These are phyloP conservation scores for Seira ritae DNA, from an alignment of 2,888 invertebrate species.

Conservation along the genomic window DNA sequence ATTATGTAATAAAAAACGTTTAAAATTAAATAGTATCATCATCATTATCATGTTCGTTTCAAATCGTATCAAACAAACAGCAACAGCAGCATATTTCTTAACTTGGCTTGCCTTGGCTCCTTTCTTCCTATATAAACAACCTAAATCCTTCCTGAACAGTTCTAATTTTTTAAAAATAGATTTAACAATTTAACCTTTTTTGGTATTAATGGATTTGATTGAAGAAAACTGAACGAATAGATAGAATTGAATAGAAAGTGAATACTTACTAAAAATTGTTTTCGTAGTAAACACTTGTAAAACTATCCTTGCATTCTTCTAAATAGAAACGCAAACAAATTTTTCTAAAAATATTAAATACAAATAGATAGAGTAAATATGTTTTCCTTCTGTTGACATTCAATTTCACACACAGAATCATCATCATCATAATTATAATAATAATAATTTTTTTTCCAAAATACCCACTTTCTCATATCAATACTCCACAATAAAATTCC, in stretches of 20 bases:
- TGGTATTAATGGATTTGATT: neutral
- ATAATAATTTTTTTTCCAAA: too few relatives aligned
- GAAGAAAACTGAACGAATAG: neutral
- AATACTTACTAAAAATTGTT: neutral
- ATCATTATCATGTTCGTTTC: neutral
- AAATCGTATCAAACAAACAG: too few relatives aligned
- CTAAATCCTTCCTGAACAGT: too few relatives aligned
- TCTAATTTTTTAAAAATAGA: too few relatives aligned
- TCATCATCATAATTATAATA: too few relatives aligned
- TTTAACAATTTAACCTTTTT: too few relatives aligned
- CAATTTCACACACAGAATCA: too few relatives aligned
- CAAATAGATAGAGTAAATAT: neutral
- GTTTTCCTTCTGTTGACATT: neutral
- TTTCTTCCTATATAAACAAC: too few relatives aligned
- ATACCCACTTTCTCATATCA: too few relatives aligned
- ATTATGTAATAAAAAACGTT: constrained; percentile 45
- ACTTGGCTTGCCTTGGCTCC: neutral
- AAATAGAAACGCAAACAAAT: neutral
- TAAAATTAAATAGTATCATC: constrained; percentile 23
- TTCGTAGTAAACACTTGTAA: neutral
- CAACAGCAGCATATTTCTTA: too few relatives aligned
- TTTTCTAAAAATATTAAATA: neutral
- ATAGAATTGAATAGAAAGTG: neutral
- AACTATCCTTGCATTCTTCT: neutral
- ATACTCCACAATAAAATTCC: neutral